phyloP scores from a whole-genome alignment of 2,113 vertebrate genomes.

The Cebidichthys violaceus region DNA sequence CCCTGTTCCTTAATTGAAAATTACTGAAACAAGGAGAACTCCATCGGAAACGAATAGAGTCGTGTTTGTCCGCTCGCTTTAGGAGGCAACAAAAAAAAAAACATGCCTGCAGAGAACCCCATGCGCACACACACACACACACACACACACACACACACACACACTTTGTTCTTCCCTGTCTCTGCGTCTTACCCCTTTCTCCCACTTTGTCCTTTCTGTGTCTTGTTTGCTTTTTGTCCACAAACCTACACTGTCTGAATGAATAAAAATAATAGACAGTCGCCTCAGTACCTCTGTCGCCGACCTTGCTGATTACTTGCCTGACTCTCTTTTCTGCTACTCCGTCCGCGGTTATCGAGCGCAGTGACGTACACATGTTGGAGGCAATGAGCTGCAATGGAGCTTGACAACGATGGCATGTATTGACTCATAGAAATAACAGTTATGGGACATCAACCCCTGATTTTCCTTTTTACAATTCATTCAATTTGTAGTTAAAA shows the following conservation, averaged over 20 bases:
- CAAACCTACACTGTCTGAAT: constrained; percentile 52
- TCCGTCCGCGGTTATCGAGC: constrained; percentile 34
- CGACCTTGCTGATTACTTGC: constrained; percentile 70
- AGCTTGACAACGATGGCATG: constrained; percentile 34
- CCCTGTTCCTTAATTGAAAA: constrained; percentile 49
- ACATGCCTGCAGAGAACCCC: constrained; percentile 16
- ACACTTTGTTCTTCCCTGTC: background rate
- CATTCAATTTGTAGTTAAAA: constrained; percentile 19
- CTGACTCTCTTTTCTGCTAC: constrained; percentile 42
- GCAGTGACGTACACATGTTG: constrained; percentile 5
- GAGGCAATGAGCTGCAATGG: constrained; percentile 17
- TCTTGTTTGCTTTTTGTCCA: constrained; percentile 57
- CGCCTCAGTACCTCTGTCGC: constrained; percentile 45
- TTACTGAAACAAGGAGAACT: constrained; percentile 52
- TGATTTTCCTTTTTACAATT: constrained; percentile 7
- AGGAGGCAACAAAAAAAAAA: constrained; percentile 4
- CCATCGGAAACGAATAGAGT: constrained; percentile 25
- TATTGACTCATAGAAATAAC: constrained; percentile 56
- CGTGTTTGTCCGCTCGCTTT: constrained; percentile 15
- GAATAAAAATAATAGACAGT: constrained; percentile 60
- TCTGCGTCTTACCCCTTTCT: background rate
- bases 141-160: background rate
- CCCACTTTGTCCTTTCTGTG: constrained; percentile 35
- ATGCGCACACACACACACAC: background rate
- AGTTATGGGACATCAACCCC: constrained; percentile 10